These are phyloP conservation scores for Netelia melanura DNA, from an alignment of 2,888 invertebrate genomes.

Conservation along the genomic window DNA sequence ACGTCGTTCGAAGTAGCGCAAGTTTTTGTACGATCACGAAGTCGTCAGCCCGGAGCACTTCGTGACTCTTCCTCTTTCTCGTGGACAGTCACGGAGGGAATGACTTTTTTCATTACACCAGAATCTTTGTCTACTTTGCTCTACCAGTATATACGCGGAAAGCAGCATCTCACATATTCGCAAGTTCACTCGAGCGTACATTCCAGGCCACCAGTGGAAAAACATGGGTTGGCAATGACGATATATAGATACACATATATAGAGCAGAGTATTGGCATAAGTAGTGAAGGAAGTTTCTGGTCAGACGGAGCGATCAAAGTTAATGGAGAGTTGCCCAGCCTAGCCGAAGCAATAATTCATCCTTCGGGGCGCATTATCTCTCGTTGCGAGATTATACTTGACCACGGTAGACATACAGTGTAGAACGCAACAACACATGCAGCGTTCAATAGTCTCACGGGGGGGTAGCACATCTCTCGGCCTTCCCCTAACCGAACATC, in stretches of 20 bases:
- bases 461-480: constrained; percentile 61
- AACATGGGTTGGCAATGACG: background rate
- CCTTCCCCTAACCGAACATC: constrained; percentile 44
- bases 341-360: constrained; percentile 70
- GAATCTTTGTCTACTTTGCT: constrained; percentile 35
- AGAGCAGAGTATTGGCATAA: constrained; percentile 10
- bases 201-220: constrained; percentile 24
- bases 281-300: constrained; percentile 64
- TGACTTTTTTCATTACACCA: constrained; percentile 23
- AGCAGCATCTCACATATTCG: constrained; percentile 6
- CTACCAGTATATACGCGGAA: constrained; percentile 1
- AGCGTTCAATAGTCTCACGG: constrained; percentile 76
- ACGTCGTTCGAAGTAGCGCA: background rate
- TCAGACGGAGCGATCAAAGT: constrained; percentile 70
- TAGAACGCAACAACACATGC: constrained; percentile 50
- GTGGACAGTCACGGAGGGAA: background rate
- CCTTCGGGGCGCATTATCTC: constrained; percentile 70
- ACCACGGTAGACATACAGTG: constrained; percentile 73
- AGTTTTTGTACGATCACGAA: constrained; percentile 37
- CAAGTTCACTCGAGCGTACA: constrained; percentile 14
- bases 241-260: constrained; percentile 22
- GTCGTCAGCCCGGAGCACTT: constrained; percentile 5
- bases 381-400: constrained; percentile 76
- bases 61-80: background rate
- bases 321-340: constrained; percentile 45